Conservation (phyloP, 1,140 invertebrate species). For the Neomicropteryx cornuta region DNA sequence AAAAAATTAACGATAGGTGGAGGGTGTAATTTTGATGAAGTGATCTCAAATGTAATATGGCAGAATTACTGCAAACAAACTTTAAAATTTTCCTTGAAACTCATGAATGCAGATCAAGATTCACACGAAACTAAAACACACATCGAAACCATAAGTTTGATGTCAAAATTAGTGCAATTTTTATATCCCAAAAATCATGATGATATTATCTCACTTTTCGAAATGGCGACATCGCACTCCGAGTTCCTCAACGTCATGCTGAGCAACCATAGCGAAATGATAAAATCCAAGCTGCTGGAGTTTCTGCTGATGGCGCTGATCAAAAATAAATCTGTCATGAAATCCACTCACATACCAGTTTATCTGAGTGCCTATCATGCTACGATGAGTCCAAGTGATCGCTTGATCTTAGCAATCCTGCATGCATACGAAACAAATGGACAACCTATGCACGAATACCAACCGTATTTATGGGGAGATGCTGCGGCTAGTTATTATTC, state of each 20-base stretch:
- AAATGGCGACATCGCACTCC: constrained; percentile 65
- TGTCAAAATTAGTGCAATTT: constrained; percentile 44
- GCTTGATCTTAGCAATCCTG: constrained; percentile 48
- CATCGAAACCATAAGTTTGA: constrained; percentile 31
- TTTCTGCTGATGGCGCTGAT: constrained; percentile 46
- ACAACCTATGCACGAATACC: constrained; percentile 51
- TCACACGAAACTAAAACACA: constrained; percentile 13
- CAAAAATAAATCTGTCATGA: constrained; percentile 49
- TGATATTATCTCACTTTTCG: constrained; percentile 47
- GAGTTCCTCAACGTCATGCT: constrained; percentile 58
- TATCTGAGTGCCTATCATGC: constrained; percentile 61
- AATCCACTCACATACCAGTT: constrained; percentile 51
- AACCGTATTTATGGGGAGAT: constrained; percentile 70
- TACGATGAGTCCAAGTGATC: constrained; percentile 50
- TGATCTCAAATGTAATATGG: constrained; percentile 47
- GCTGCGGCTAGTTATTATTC: constrained; percentile 65
- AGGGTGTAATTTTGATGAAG: constrained; percentile 30
- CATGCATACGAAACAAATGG: constrained; percentile 49
- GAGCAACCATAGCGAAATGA: constrained; percentile 34
- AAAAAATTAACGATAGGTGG: constrained; percentile 21
- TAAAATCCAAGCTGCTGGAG: constrained; percentile 46
- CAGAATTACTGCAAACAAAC: constrained; percentile 51
- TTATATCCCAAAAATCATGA: constrained; percentile 40
- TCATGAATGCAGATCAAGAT: constrained; percentile 27
- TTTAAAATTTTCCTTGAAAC: constrained; percentile 51